phyloP scores from a whole-genome alignment of 1,140 invertebrate species.

The Bombus confusus region DNA sequence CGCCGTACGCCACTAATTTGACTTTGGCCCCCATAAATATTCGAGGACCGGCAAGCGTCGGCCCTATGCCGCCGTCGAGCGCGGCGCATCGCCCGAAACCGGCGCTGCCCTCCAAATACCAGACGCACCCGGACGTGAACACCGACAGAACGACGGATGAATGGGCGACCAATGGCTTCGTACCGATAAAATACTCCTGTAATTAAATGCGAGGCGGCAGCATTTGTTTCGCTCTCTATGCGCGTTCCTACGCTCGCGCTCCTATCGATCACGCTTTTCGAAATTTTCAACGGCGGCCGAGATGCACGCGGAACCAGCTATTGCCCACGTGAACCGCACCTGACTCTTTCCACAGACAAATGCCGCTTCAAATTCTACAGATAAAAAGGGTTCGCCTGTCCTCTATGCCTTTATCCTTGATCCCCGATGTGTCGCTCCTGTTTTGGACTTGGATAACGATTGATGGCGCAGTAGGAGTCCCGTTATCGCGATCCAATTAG shows the following conservation, averaged over 20 bases:
- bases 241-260: constrained; percentile 53
- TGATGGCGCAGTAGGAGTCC: no score
- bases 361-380: constrained; percentile 24
- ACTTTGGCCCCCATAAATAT: constrained; percentile 83
- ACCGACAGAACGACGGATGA: constrained; percentile 56
- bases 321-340: background rate
- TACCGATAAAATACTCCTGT: constrained; percentile 82
- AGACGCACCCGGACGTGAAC: constrained; percentile 69
- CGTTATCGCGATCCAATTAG: background rate
- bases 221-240: constrained; percentile 77
- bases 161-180: constrained; percentile 76
- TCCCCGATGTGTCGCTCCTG: background rate
- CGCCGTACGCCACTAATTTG: constrained; percentile 83
- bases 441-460: background rate
- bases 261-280: constrained; percentile 63
- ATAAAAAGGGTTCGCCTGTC: constrained; percentile 18
- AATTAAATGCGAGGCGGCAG: constrained; percentile 80
- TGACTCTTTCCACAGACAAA: constrained; percentile 17
- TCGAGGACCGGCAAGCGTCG: constrained; percentile 71
- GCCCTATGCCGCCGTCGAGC: constrained; percentile 36
- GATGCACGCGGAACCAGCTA: background rate
- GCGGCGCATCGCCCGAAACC: constrained; percentile 31
- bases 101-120: constrained; percentile 73
- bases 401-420: background rate
- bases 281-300: constrained; percentile 55